Percentiles rank a stretch among this genome's conserved stretches.
Evolutionary conservation across 2,888 invertebrate species (phyloP).

Genomic region (Lithosia quadra): DNA sequence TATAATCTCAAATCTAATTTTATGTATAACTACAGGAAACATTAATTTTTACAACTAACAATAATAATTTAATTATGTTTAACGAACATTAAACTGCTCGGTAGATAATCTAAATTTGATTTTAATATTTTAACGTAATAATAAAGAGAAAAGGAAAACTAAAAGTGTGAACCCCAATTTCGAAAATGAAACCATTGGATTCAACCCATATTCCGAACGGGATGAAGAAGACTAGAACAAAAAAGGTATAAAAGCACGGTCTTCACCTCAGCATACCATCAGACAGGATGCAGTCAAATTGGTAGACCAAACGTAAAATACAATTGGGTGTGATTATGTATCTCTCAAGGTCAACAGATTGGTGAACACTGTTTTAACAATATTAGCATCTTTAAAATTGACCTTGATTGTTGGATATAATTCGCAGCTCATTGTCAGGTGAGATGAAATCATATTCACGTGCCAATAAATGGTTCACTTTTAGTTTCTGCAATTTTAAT

Average conservation of each 20-base stretch:
- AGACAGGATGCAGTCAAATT: no score
- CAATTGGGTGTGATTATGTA: neutral
- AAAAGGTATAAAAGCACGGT: no score
- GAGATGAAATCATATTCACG: neutral
- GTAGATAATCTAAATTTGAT: neutral
- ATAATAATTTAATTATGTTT: neutral
- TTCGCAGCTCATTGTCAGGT: neutral
- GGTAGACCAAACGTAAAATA: no score
- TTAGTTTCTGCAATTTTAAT: no score
- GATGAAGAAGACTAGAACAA: no score
- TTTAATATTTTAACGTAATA: neutral
- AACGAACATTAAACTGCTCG: constrained; percentile 9
- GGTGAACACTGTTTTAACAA: neutral
- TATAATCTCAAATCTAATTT: neutral
- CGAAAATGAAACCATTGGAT: no score
- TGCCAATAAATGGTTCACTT: neutral
- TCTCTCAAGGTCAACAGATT: neutral
- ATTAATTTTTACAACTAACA: constrained; percentile 10
- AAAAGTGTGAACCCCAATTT: no score
- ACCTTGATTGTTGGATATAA: neutral
- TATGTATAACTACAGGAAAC: constrained; percentile 7
- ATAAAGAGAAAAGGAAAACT: neutral
- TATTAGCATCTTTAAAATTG: neutral
- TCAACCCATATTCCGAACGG: no score
- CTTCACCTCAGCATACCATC: no score